Base-by-base conservation (phyloP, 2,888 invertebrate species). In the Polyommatus icarus region DNA sequence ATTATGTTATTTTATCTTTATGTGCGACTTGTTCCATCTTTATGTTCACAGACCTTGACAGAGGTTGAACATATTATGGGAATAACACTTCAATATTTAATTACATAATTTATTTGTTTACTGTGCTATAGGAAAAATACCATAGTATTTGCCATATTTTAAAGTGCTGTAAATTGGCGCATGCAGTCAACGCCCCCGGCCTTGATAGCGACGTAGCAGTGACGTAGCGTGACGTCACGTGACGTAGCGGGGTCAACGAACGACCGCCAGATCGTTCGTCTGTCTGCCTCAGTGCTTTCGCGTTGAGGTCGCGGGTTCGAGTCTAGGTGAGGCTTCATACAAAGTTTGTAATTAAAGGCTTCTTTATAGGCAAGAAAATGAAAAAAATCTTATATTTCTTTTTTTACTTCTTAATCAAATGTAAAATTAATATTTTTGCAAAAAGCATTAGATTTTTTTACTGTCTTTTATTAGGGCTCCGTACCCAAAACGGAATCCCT, bases 181-280 rank as follows among this genome's bases (percentile, higher is more conserved):
- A 93, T 92, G 92, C 92, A 90, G 91, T 90, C 89, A 92, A 80
- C 59, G 59, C 59, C 59, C 59, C 59, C 59, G 59, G 59, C 59
- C 59, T 59, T 59, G 59, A 59, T n/a, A n/a, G 20, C 59, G 59
- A 59, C 59, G 59, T 59, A 59, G 81, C 3, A 80, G 84, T 85
- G 86, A 86, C 86, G 86, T 85, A 86, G 86, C 83, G 84, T 89
- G 89, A 90, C 90, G 89, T 89, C 85, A 84, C 78, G 86, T 88
- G 87, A 90, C 91, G 91, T 89, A 86, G 87, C 85, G 85, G 84
- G 81, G 84, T 83, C 85, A 82, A 83, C 82, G 86, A 85, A 83
- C 84, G 83, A 83, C 81, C 85, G 84, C 82, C 79, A 80, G 82
- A 82, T 82, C 83, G 29, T 24, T n/a, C 12, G 61, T 10, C 61